Evolutionary conservation across 2,888 invertebrate species (phyloP), one percentile per base, ranked within the genome.

Genomic region (Eubasilissa splendida): DNA sequence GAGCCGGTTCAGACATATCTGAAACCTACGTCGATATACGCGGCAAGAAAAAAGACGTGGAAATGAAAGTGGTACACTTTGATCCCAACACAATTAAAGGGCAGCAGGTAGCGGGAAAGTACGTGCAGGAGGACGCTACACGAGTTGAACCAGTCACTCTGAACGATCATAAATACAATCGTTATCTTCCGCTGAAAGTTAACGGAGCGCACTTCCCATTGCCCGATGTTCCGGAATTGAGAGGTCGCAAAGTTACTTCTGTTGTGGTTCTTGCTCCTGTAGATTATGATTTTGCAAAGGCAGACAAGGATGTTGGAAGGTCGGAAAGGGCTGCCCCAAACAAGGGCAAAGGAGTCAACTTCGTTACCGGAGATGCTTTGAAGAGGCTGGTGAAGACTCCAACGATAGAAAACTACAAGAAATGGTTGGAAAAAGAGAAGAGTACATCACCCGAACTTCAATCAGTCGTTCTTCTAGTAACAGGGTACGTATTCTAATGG

Each of bases 231-330:
- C 92, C 93, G n/a, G 93, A 94, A 86, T 87, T 96, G 42, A 92
- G 91, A 85, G 95, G 95, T 71, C 94, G 94, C 86, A 93, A 92
- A 86, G 93, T 96, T n/a, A 93, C 95, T 10, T 96, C 96, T 86
- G 96, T 96, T 1, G 96, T 96, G 1, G 96, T 96, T 1, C 87
- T 96, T 83, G 96, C 96, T 3, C 96, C 96, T 0, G 95, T 96
- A 2, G 94, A 95, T 87, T 95, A 95, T 80, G 93, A 93, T 86
- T 91, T 91, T 84, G 87, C 93, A 80, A 88, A 87, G 82, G 85
- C 87, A 52, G 88, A 85, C 82, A 86, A 78, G 79, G 85, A 85
- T 77, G 90, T 90, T 85, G 86, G 87, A 80, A 90, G 93, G 85
- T 88, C 89, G 77, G 91, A 92, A 85, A 88, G 93, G 84, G 90